phyloP scores from a whole-genome alignment of 37 sponge, comb jelly and placozoan genomes.

The Axinella damicornis region DNA sequence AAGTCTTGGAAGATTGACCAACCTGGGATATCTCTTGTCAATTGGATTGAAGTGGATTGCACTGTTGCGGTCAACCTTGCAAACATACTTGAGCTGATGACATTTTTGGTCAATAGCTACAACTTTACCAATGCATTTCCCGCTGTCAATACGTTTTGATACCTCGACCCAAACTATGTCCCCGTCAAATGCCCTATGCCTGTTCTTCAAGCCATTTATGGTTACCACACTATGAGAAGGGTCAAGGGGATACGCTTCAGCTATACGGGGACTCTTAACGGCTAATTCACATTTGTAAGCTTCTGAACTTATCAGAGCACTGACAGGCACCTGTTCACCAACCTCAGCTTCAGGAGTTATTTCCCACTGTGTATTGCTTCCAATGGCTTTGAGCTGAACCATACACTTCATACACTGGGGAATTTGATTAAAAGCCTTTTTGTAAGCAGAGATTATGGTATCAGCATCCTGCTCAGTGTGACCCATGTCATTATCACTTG shows the following conservation, averaged over 20 bases:
- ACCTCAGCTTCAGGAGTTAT: neutral
- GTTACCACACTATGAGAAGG: slow-evolving; percentile 11
- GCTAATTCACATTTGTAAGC: neutral
- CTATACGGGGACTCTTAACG: neutral
- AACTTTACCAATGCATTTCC: neutral
- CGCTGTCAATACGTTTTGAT: neutral
- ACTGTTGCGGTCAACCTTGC: slow-evolving; percentile 37
- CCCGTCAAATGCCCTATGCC: slow-evolving; percentile 49
- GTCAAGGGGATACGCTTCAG: slow-evolving; percentile 48
- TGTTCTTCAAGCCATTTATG: slow-evolving; percentile 39
- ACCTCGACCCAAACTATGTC: slow-evolving; percentile 39
- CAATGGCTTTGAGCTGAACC: neutral
- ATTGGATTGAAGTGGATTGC: slow-evolving; percentile 50
- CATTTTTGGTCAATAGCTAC: slow-evolving; percentile 17
- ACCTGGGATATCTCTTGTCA: slow-evolving; percentile 27
- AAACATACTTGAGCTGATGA: slow-evolving; percentile 21
- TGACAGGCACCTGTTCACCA: neutral
- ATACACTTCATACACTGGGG: slow-evolving; percentile 6
- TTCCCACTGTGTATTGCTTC: neutral
- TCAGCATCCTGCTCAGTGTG: neutral
- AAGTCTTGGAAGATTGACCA: slow-evolving; percentile 54
- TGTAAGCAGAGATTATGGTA: neutral
- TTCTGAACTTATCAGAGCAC: neutral
- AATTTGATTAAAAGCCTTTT: neutral
- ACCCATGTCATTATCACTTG: neutral